A percentile compares a stretch with the other conserved stretches of the same genome.
These are phyloP conservation scores for Symphodus melops DNA, from an alignment of 2,113 vertebrate species.

Conservation along the genomic window DNA sequence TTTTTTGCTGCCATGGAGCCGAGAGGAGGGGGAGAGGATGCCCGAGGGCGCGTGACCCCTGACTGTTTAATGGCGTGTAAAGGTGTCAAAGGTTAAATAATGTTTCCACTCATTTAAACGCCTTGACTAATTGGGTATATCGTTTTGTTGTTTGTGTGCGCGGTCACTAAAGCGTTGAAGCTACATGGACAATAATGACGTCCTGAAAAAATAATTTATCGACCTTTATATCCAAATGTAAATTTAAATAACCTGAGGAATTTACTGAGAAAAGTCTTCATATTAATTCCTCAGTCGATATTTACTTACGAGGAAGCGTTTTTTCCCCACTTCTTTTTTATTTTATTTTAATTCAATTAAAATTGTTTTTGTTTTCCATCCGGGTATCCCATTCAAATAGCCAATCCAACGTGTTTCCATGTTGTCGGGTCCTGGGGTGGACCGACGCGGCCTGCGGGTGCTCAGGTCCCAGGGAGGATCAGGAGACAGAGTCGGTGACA, in stretches of 20 bases:
- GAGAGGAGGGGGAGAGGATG: conserved; percentile 45
- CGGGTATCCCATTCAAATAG: background rate
- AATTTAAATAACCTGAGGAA: too few relatives aligned
- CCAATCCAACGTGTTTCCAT: background rate
- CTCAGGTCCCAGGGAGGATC: conserved; percentile 37
- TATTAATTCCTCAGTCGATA: too few relatives aligned
- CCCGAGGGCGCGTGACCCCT: conserved; percentile 75
- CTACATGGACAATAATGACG: background rate
- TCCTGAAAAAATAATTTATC: too few relatives aligned
- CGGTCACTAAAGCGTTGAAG: background rate
- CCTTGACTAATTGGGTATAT: conserved; percentile 64
- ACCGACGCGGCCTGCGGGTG: conserved; percentile 45
- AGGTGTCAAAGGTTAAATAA: conserved; percentile 85
- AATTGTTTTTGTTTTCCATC: too few relatives aligned
- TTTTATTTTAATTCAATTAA: too few relatives aligned
- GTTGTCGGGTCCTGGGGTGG: conserved; percentile 45
- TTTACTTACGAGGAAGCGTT: too few relatives aligned
- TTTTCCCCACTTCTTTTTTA: too few relatives aligned
- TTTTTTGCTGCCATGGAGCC: conserved; percentile 43
- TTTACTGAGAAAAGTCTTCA: too few relatives aligned
- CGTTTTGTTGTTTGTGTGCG: conserved; percentile 55
- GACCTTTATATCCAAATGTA: too few relatives aligned
- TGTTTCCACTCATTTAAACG: conserved; percentile 79
- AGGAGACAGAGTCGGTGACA: background rate
- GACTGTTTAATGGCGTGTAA: conserved; percentile 81